phyloP scores from a whole-genome alignment of 2,797 vertebrate species.

The Enteromius viviparus region DNA sequence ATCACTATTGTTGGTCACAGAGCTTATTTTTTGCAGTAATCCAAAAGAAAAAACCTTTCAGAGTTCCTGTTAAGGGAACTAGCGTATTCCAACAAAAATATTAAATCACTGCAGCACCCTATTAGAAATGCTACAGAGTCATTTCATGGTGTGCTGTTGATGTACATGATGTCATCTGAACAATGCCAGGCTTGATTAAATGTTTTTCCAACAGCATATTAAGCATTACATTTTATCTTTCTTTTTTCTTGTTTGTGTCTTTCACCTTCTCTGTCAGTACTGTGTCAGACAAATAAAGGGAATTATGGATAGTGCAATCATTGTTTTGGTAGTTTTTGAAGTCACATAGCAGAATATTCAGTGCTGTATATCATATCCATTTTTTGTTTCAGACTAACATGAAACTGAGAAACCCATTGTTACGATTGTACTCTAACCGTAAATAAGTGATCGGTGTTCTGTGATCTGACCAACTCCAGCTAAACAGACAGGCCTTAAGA shows the following conservation, averaged over 20 bases:
- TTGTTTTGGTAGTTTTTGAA: background rate
- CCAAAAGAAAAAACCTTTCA: background rate
- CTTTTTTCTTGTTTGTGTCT: background rate
- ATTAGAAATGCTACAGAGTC: background rate
- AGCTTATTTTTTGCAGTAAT: background rate
- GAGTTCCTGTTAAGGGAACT: background rate
- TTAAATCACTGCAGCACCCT: background rate
- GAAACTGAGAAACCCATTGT: background rate
- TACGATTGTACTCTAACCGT: background rate
- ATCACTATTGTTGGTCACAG: background rate
- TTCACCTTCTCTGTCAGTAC: background rate
- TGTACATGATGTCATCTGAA: background rate
- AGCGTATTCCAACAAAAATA: background rate
- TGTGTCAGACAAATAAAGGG: constrained; percentile 24
- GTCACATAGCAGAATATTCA: background rate
- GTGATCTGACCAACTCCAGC: background rate
- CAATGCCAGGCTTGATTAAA: background rate
- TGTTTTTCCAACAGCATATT: background rate
- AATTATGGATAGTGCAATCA: constrained; percentile 12
- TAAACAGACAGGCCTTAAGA: constrained; percentile 24
- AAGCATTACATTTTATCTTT: background rate
- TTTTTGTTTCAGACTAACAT: background rate
- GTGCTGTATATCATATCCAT: background rate
- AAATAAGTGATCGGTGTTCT: background rate
- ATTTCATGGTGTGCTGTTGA: background rate